These are phyloP conservation scores for Sphyrna mokarran DNA, from an alignment of 2,113 vertebrate genomes.

Conservation along the genomic window DNA sequence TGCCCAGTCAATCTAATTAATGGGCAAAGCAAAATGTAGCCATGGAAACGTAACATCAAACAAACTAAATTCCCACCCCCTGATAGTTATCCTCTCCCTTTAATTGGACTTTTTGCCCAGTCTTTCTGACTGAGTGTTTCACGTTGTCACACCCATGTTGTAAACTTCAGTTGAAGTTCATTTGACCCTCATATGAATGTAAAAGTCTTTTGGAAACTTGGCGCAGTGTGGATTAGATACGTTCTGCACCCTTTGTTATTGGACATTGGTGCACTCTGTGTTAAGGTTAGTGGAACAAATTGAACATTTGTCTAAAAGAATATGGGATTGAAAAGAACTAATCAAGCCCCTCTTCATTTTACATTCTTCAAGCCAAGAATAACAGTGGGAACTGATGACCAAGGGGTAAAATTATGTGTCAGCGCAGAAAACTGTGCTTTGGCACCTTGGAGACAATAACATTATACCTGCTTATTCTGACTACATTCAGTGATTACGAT, in stretches of 20 bases:
- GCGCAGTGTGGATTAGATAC: background rate
- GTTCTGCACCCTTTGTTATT: background rate
- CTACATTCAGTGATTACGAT: background rate
- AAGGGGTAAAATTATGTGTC: slow-evolving; percentile 8
- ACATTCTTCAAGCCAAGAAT: background rate
- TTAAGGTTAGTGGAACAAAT: background rate
- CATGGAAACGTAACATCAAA: background rate
- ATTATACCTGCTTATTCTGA: background rate
- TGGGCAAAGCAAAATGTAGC: background rate
- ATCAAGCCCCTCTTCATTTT: too few species aligned
- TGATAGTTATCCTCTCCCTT: background rate
- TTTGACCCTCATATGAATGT: background rate
- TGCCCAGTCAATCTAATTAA: background rate
- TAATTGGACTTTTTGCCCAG: background rate
- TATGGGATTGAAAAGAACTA: background rate
- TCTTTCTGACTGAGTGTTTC: background rate
- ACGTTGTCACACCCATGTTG: background rate
- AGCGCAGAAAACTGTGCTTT: slow-evolving; percentile 16
- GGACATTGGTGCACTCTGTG: background rate
- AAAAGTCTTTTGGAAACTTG: background rate
- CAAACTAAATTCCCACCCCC: background rate
- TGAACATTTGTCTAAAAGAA: background rate
- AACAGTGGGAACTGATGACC: slow-evolving; percentile 32
- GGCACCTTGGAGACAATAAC: slow-evolving; percentile 23
- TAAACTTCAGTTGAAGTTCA: background rate